phyloP scores from a whole-genome alignment of 1,140 invertebrate species.

The Leptinotarsa defecta region DNA sequence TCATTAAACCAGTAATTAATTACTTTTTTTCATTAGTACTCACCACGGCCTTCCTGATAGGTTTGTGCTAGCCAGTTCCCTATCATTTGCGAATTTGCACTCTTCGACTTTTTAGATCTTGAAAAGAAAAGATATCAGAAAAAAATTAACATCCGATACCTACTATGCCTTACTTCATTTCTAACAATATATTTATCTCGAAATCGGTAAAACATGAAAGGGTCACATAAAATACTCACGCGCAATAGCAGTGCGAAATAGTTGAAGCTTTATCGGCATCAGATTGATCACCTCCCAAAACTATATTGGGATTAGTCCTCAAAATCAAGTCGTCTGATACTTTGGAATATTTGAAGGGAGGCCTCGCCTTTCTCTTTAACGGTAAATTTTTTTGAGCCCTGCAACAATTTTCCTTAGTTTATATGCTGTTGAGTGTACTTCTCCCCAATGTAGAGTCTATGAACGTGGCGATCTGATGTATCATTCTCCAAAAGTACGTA shows the following conservation, averaged over 20 bases:
- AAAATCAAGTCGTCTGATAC: slow-evolving; percentile 46
- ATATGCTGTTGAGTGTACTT: too few species aligned
- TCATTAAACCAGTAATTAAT: not conserved
- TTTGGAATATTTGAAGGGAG: slow-evolving; percentile 46
- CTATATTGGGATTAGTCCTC: slow-evolving; percentile 35
- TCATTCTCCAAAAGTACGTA: too few species aligned
- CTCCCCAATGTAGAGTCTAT: too few species aligned
- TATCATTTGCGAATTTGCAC: not conserved
- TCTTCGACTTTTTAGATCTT: not conserved
- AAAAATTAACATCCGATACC: not conserved
- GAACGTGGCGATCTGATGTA: too few species aligned
- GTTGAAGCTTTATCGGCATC: slow-evolving; percentile 6
- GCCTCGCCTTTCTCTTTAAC: slow-evolving; percentile 29
- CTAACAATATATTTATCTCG: too few species aligned
- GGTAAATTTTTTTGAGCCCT: slow-evolving; percentile 34
- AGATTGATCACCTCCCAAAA: slow-evolving; percentile 28
- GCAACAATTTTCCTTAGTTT: not conserved
- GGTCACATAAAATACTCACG: not conserved
- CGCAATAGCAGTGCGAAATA: slow-evolving; percentile 7
- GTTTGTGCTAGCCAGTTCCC: slow-evolving; percentile 10
- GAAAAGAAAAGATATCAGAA: not conserved
- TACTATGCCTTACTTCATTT: not conserved
- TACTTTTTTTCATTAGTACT: slow-evolving; percentile 8
- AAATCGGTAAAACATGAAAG: too few species aligned
- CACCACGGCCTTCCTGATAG: slow-evolving; percentile 10